A percentile compares a stretch with the other conserved stretches of the same genome.
These are phyloP conservation scores for Bombyx mori DNA, from an alignment of 1,140 invertebrate genomes.

Conservation along the genomic window DNA sequence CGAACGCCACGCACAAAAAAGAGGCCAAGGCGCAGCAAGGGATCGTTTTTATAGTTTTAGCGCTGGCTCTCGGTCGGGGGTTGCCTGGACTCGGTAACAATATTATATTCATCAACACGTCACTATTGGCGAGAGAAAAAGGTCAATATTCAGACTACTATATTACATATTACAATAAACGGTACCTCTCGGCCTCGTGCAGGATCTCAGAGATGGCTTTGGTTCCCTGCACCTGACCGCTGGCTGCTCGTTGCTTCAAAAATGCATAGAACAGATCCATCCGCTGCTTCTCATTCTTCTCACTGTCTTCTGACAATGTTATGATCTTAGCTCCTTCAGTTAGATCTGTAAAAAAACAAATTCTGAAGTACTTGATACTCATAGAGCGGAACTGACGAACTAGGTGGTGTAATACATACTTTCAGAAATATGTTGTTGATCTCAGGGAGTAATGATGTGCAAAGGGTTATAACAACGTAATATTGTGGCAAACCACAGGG, in stretches of 20 bases:
- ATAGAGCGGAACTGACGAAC: neutral
- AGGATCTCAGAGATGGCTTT: constrained; percentile 86
- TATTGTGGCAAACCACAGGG: too few species aligned
- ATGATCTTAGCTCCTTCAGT: constrained; percentile 94
- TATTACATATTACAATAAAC: neutral
- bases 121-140: too few species aligned
- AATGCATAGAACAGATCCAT: constrained; percentile 95
- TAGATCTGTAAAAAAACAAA: constrained; percentile 72
- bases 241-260: constrained; percentile 82
- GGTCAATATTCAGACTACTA: too few species aligned
- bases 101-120: too few species aligned
- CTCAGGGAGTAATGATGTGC: too few species aligned
- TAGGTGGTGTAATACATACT: neutral
- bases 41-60: too few species aligned
- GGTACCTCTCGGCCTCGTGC: constrained; percentile 89
- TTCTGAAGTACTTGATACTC: neutral
- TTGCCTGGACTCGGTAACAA: too few species aligned
- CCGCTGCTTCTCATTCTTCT: constrained; percentile 96
- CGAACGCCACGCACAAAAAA: too few species aligned
- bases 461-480: too few species aligned
- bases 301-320: constrained; percentile 95
- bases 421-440: too few species aligned
- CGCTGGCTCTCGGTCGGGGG: too few species aligned
- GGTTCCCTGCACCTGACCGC: constrained; percentile 74
- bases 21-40: too few species aligned